These are phyloP conservation scores for Drosophila heteroneura DNA, from an alignment of 2,888 invertebrate species.

Conservation along the genomic window DNA sequence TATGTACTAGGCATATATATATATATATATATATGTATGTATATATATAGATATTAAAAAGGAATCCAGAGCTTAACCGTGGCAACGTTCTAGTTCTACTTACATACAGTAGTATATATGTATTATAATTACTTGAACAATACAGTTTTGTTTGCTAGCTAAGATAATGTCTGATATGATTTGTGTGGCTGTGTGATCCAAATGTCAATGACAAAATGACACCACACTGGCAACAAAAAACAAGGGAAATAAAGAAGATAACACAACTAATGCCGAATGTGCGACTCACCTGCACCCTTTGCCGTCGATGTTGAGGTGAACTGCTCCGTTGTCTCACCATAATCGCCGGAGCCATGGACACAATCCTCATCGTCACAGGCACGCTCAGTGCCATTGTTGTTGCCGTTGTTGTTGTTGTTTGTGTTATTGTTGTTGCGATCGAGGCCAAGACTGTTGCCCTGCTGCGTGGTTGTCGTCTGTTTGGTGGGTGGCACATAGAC, in stretches of 20 bases:
- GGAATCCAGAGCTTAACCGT: conserved; percentile 33
- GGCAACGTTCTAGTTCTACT: conserved; percentile 48
- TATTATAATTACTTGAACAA: conserved; percentile 30
- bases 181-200: conserved; percentile 54
- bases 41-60: neutral
- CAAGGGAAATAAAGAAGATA: neutral
- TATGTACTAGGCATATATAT: conserved; percentile 24
- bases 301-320: conserved; percentile 86
- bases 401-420: conserved; percentile 49
- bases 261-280: neutral
- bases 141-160: conserved; percentile 39
- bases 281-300: conserved; percentile 85
- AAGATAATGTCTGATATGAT: conserved; percentile 42
- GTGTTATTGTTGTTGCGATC: conserved; percentile 44
- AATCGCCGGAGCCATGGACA: conserved; percentile 92
- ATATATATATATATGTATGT: neutral
- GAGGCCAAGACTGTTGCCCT: conserved; percentile 78
- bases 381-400: conserved; percentile 84
- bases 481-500: conserved; percentile 94
- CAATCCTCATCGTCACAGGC: conserved; percentile 95
- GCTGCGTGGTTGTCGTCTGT: conserved; percentile 87
- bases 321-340: conserved; percentile 90
- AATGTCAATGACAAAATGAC: conserved; percentile 79
- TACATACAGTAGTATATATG: conserved; percentile 26
- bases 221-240: conserved; percentile 52